Evolutionary conservation across 1,140 invertebrate species (phyloP).

Genomic region (Dendrolimus punctatus): DNA sequence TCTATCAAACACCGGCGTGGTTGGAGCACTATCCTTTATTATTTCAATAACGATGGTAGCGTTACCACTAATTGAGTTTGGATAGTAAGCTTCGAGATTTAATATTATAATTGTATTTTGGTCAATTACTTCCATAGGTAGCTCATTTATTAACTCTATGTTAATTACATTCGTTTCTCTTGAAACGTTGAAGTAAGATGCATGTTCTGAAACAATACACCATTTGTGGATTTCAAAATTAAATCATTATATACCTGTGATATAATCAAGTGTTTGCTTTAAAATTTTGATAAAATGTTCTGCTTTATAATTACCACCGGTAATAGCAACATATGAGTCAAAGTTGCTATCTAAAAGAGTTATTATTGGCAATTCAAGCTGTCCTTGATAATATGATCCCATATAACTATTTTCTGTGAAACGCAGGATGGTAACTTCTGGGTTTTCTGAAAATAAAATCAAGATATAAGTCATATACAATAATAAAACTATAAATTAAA

Average conservation of each 20-base stretch:
- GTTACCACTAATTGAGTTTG: constrained; percentile 18
- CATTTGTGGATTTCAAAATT: background rate
- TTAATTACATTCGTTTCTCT: constrained; percentile 4
- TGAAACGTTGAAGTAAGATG: constrained; percentile 14
- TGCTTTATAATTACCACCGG: too few species aligned
- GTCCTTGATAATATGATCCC: too few species aligned
- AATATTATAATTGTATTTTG: constrained; percentile 18
- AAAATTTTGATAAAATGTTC: too few species aligned
- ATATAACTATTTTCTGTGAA: too few species aligned
- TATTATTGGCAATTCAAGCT: too few species aligned
- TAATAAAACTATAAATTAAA: too few species aligned
- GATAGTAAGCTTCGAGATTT: constrained; percentile 14
- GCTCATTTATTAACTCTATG: constrained; percentile 9
- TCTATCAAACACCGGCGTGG: constrained; percentile 15
- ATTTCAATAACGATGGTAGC: constrained; percentile 26
- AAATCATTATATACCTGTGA: background rate
- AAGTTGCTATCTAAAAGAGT: too few species aligned
- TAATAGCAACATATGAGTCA: too few species aligned
- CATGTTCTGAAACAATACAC: constrained; percentile 17
- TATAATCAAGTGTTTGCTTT: too few species aligned
- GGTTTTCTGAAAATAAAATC: constrained; percentile 2
- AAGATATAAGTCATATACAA: too few species aligned
- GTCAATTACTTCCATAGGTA: constrained; percentile 14
- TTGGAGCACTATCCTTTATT: constrained; percentile 6
- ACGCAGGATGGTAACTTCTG: background rate